These are phyloP conservation scores for Candidula unifasciata DNA, from an alignment of 2,888 invertebrate species.

Conservation along the genomic window DNA sequence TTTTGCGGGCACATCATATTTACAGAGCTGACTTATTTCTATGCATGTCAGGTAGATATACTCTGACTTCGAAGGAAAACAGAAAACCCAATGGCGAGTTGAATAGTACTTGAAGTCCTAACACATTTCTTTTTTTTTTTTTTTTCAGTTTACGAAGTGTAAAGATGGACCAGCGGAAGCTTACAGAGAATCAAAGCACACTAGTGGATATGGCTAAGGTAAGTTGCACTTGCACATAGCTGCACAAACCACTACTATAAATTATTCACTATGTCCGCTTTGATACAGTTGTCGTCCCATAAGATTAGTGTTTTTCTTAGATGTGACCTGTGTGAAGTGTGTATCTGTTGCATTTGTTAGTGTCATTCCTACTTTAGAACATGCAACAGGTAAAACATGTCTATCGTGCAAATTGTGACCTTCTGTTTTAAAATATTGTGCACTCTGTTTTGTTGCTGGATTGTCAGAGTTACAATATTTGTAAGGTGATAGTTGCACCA, in stretches of 20 bases:
- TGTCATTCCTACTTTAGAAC: not conserved
- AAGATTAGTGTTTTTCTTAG: not conserved
- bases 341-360: not conserved
- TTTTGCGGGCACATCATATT: too few relatives aligned
- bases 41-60: too few relatives aligned
- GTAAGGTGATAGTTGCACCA: not conserved
- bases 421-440: not conserved
- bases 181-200: constrained; percentile 99
- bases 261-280: not conserved
- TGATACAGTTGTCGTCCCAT: not conserved
- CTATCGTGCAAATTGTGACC: not conserved
- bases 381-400: not conserved
- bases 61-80: too few relatives aligned
- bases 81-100: too few relatives aligned
- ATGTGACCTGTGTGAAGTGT: constrained; percentile 10
- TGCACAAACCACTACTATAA: too few relatives aligned
- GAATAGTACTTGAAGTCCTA: too few relatives aligned
- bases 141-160: constrained; percentile 93
- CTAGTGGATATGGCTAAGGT: constrained; percentile 99
- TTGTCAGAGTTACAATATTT: not conserved
- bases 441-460: constrained; percentile 2
- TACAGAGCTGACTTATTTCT: too few relatives aligned
- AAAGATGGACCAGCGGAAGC: constrained; percentile 99
- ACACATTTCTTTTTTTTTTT: not conserved
- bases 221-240: constrained; percentile 63